Evolutionary conservation across 2,113 vertebrate species (phyloP).

Genomic region (Holacanthus passer): DNA sequence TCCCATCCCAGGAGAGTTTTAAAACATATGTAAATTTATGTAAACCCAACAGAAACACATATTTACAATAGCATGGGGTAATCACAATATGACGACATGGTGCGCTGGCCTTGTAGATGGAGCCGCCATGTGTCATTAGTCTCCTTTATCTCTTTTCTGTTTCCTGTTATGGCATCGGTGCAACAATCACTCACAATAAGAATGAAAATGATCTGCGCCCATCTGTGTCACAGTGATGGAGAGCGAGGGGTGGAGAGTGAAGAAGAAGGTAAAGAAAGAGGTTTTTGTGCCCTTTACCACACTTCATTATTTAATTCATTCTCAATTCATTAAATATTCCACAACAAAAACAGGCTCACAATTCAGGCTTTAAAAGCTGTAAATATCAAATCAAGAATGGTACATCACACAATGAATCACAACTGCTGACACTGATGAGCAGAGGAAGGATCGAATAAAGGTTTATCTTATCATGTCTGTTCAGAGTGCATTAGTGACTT

Average conservation of each 20-base stretch:
- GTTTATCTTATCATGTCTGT: neutral
- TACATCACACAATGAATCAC: neutral
- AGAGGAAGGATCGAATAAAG: neutral
- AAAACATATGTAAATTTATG: slow-evolving; percentile 82
- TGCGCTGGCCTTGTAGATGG: slow-evolving; percentile 85
- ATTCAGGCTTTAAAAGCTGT: neutral
- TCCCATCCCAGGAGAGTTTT: slow-evolving; percentile 74
- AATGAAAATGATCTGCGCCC: slow-evolving; percentile 85
- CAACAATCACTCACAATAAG: slow-evolving; percentile 86
- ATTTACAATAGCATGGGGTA: slow-evolving; percentile 86
- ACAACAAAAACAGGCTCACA: neutral
- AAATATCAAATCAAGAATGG: neutral
- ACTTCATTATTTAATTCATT: neutral
- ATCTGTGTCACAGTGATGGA: slow-evolving; percentile 76
- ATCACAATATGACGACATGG: slow-evolving; percentile 87
- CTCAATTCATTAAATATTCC: slow-evolving; percentile 10
- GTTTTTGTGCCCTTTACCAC: neutral
- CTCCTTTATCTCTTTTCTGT: slow-evolving; percentile 84
- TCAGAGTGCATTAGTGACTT: neutral
- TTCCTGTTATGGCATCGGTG: slow-evolving; percentile 82
- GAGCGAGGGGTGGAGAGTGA: slow-evolving; percentile 22
- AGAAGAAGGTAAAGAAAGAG: neutral
- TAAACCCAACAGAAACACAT: slow-evolving; percentile 84
- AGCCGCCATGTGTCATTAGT: slow-evolving; percentile 91
- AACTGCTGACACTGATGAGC: neutral